Percentiles rank a stretch among this genome's conserved stretches.
phyloP scores from a whole-genome alignment of 2,113 vertebrate genomes.

The Phaetusa simplex region DNA sequence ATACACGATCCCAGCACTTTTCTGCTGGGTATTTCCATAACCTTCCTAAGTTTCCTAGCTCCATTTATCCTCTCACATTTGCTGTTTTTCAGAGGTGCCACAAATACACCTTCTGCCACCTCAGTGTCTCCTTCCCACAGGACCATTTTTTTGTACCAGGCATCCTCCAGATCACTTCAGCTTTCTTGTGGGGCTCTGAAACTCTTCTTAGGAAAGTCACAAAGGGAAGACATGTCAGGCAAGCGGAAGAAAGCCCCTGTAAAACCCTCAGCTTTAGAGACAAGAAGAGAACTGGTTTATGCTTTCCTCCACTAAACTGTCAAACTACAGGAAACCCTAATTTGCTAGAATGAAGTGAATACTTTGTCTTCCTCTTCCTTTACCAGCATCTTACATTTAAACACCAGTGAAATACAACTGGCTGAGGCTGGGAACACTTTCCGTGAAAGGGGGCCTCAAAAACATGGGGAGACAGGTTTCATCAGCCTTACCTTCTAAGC shows the following conservation, averaged over 20 bases:
- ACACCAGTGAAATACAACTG: neutral
- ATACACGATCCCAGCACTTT: fast-evolving
- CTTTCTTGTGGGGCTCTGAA: neutral
- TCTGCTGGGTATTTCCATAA: neutral
- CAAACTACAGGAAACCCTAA: neutral
- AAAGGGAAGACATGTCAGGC: fast-evolving
- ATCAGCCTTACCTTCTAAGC: neutral
- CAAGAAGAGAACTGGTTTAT: neutral
- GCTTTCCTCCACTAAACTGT: neutral
- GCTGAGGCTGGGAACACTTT: neutral
- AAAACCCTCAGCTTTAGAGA: neutral
- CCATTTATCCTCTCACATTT: neutral
- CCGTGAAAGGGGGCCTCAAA: neutral
- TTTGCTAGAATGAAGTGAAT: neutral
- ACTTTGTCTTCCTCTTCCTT: neutral
- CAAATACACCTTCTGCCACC: neutral
- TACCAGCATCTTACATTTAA: neutral
- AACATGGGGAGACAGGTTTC: neutral
- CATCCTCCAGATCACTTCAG: neutral
- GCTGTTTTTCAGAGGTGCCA: neutral
- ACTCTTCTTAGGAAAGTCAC: neutral
- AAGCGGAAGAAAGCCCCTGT: neutral
- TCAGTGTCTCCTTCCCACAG: neutral
- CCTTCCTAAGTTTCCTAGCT: neutral
- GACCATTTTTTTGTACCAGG: neutral